These are phyloP conservation scores for Caenorhabditis sp. DNA, from an alignment of 2,888 invertebrate species.

Conservation along the genomic window DNA sequence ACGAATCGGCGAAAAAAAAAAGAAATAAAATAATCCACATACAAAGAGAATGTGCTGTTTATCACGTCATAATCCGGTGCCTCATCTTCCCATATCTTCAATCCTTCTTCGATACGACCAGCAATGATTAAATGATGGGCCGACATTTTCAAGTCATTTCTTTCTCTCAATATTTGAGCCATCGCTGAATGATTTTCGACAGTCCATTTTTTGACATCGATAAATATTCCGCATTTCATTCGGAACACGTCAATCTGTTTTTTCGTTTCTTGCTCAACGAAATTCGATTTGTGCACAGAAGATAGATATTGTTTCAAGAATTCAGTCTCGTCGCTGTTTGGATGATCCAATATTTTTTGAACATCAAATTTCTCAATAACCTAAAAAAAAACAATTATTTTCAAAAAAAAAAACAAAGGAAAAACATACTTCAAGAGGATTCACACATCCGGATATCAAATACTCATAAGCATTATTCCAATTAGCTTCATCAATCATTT, in stretches of 20 bases:
- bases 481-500: slow-evolving; percentile 5
- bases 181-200: not conserved
- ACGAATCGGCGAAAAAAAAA: too few species aligned
- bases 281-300: not conserved
- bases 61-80: not conserved
- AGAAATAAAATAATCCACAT: not conserved
- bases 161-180: not conserved
- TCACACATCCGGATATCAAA: not conserved
- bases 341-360: not conserved
- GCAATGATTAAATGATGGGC: not conserved
- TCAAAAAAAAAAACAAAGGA: not conserved
- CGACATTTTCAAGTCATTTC: not conserved
- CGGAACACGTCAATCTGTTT: not conserved
- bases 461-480: slow-evolving; percentile 3
- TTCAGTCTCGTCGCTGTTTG: not conserved
- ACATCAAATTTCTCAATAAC: not conserved
- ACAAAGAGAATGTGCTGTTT: not conserved
- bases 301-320: not conserved
- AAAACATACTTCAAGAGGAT: not conserved
- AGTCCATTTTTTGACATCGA: not conserved
- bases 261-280: not conserved
- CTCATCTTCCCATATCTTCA: not conserved
- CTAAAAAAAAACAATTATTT: not conserved
- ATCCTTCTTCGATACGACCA: not conserved
- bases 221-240: not conserved